These are phyloP conservation scores for Sanderia malayensis DNA, from an alignment of 30 jellyfish, hydroid and myxozoan species.

Conservation along the genomic window DNA sequence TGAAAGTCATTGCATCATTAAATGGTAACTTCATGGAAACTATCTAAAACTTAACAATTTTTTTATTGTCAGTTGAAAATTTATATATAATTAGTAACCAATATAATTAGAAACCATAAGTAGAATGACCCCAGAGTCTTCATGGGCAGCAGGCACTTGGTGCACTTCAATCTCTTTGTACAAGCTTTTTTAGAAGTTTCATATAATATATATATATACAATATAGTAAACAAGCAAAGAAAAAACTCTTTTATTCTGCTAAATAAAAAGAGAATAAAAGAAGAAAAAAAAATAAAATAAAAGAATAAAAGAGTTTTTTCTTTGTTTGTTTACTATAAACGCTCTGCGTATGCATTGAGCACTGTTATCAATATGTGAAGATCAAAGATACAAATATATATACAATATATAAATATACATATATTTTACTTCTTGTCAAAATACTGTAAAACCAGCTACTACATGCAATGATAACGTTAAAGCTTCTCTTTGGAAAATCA, in stretches of 20 bases:
- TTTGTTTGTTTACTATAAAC: too few species aligned
- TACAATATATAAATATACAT: too few species aligned
- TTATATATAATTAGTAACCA: neutral
- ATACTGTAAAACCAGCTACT: neutral
- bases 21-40: slow-evolving; percentile 22
- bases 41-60: neutral
- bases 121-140: neutral
- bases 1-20: slow-evolving; percentile 27
- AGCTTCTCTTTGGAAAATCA: too few species aligned
- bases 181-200: neutral
- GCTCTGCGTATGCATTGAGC: too few species aligned
- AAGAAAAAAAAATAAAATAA: neutral
- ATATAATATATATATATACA: neutral
- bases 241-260: too few species aligned
- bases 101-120: neutral
- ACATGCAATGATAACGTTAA: neutral
- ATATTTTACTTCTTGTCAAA: neutral
- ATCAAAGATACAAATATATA: neutral
- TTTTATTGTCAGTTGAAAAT: neutral
- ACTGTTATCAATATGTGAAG: too few species aligned
- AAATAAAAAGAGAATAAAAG: neutral
- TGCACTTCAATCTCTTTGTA: neutral
- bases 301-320: too few species aligned
- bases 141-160: neutral
- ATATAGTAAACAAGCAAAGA: slow-evolving; percentile 11